phyloP scores from a whole-genome alignment of 2,113 vertebrate species.

The Leptocoma aspasia region DNA sequence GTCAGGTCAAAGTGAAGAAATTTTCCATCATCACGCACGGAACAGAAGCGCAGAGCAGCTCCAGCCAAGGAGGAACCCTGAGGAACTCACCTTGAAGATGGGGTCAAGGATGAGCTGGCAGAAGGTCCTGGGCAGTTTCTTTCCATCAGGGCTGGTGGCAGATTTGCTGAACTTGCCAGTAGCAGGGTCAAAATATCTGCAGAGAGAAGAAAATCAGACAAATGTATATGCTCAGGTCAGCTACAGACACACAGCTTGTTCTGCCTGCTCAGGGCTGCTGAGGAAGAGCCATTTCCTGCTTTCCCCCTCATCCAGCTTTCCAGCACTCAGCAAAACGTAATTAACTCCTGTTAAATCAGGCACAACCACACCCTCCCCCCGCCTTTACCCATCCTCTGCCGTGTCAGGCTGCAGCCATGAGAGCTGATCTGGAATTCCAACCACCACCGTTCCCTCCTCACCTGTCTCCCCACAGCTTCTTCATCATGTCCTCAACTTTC shows the following conservation, averaged over 20 bases:
- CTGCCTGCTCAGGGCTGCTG: background rate
- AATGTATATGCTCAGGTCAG: fast-evolving
- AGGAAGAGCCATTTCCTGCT: background rate
- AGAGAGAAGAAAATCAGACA: background rate
- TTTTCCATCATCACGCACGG: slow-evolving; percentile 79
- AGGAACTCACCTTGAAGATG: slow-evolving; percentile 88
- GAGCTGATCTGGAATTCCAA: background rate
- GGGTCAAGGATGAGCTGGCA: slow-evolving; percentile 91
- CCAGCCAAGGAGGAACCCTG: fast-evolving
- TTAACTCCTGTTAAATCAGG: background rate
- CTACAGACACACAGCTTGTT: fast-evolving
- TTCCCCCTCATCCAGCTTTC: background rate
- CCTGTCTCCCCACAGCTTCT: slow-evolving; percentile 96
- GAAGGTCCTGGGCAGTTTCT: slow-evolving; percentile 86
- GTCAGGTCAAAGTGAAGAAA: slow-evolving; percentile 93
- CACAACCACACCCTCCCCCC: background rate
- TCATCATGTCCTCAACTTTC: slow-evolving; percentile 99
- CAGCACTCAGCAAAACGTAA: fast-evolving
- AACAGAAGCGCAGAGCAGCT: fast-evolving
- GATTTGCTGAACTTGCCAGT: slow-evolving; percentile 88
- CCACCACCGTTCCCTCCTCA: slow-evolving; percentile 22
- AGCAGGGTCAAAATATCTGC: slow-evolving; percentile 85
- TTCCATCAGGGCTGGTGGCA: slow-evolving; percentile 75
- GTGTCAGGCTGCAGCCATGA: fast-evolving
- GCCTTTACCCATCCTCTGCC: background rate